Conservation (phyloP, 92 coral and sea anemone genomes). For the Micromussa lordhowensis region DNA sequence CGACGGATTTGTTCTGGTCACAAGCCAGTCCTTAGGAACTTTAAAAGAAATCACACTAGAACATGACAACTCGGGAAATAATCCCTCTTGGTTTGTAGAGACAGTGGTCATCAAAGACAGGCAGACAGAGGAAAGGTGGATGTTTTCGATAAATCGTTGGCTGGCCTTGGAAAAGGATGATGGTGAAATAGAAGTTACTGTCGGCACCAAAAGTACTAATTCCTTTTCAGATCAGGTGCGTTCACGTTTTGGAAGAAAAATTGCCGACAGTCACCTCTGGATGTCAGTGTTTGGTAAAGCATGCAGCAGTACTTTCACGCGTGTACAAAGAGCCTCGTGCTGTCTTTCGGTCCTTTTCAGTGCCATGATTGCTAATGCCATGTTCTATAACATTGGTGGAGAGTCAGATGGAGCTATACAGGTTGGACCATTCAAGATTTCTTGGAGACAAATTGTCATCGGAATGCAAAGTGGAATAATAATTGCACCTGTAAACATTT, state of each 20-base stretch:
- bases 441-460: conserved; percentile 45
- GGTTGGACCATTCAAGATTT: conserved; percentile 63
- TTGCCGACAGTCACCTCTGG: conserved; percentile 73
- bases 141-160: conserved; percentile 59
- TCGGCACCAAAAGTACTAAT: background rate
- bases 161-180: conserved; percentile 64
- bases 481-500: conserved; percentile 57
- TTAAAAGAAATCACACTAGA: conserved; percentile 39
- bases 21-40: conserved; percentile 39
- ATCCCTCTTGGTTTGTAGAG: conserved; percentile 70
- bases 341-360: conserved; percentile 53
- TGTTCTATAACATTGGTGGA: conserved; percentile 63
- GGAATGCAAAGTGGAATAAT: conserved; percentile 71
- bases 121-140: conserved; percentile 43
- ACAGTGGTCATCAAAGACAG: conserved; percentile 41
- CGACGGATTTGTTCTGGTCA: conserved; percentile 33
- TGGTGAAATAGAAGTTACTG: conserved; percentile 44
- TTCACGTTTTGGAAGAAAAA: conserved; percentile 45
- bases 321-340: conserved; percentile 72
- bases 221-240: conserved; percentile 49
- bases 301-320: conserved; percentile 46
- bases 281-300: conserved; percentile 60
- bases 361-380: conserved; percentile 65
- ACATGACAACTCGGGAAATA: conserved; percentile 59
- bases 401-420: conserved; percentile 35